A percentile compares a stretch with the other conserved stretches of the same genome.
Evolutionary conservation across 2,797 vertebrate genomes (phyloP).

Genomic region (Acipenser oxyrinchus): DNA sequence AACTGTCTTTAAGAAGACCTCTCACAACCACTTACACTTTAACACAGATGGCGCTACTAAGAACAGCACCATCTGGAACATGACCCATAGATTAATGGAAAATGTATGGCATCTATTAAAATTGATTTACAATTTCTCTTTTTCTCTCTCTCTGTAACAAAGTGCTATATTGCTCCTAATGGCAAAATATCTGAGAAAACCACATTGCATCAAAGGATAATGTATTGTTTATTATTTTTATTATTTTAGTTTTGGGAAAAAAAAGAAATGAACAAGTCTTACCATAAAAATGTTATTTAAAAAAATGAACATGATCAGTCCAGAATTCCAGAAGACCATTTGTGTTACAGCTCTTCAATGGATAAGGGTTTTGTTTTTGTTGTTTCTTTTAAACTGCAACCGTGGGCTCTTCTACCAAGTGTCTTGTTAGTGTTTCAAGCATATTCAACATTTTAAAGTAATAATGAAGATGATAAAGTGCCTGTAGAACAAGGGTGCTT

Average conservation of each 20-base stretch:
- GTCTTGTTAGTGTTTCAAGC: too few species aligned
- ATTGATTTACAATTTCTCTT: constrained; percentile 8
- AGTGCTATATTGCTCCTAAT: background rate
- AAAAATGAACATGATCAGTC: background rate
- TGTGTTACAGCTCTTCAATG: too few species aligned
- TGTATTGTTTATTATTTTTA: background rate
- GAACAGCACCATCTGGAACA: background rate
- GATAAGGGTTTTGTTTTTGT: too few species aligned
- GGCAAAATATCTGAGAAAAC: background rate
- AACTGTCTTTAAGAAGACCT: constrained; percentile 59
- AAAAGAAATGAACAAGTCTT: background rate
- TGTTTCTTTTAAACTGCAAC: too few species aligned
- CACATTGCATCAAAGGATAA: background rate
- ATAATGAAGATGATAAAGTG: too few species aligned
- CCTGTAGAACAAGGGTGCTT: too few species aligned
- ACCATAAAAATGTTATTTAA: background rate
- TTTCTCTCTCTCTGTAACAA: background rate
- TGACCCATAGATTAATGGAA: background rate
- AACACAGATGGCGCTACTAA: background rate
- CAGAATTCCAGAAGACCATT: too few species aligned
- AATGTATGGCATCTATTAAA: constrained; percentile 8
- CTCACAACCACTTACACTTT: background rate
- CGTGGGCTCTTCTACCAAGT: too few species aligned
- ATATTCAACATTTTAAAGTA: too few species aligned
- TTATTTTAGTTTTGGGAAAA: background rate